Base-by-base conservation (phyloP, 1,140 invertebrate species). In the Apis mellifera region DNA sequence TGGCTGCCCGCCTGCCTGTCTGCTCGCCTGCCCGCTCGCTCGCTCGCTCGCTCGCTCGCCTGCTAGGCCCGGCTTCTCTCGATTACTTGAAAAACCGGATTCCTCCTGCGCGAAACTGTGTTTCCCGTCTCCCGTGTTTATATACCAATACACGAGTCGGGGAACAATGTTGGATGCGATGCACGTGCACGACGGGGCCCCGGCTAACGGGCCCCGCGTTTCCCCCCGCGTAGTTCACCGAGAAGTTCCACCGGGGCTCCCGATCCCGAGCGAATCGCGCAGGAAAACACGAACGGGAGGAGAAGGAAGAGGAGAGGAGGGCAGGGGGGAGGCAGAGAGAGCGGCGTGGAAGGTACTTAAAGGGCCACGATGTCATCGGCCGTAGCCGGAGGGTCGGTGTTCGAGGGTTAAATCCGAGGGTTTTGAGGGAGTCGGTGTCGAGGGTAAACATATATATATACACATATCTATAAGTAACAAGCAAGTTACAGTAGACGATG, bases 61-160 rank as follows among this genome's bases (percentile, higher is more conserved):
- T 70, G 57, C 60, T 77, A 73, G 71, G 71, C 66, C 64, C 65
- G 68, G 62, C 71, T 82, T 9, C 84, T 84, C 89, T 89, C 91
- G 92, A 94, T 93, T 94, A 93, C 93, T 93, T 93, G 93, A 93
- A 94, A 94, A 94, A 94, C 93, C 93, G 93, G 93, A 94, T 94
- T 93, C 90, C 91, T 90, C 86, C 87, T 89, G 90, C 90, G 90
- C 91, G 91, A 93, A 93, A 93, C 90, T 91, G 77, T 87, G 92
- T 93, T 93, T 94, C 90, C 92, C 93, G 88, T 86, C 85, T 86
- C 32, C 32, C 73, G 82, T 93, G 88, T 93, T 91, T 92, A 93
- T 91, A 87, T 90, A 92, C 88, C 82, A 84, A 89, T 91, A 90
- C 87, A 86, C 82, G 81, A 42, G 32, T 7, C 72, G 77, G 65